phyloP scores from a whole-genome alignment of 2,113 vertebrate genomes.

The Chlorodrepanis virens region DNA sequence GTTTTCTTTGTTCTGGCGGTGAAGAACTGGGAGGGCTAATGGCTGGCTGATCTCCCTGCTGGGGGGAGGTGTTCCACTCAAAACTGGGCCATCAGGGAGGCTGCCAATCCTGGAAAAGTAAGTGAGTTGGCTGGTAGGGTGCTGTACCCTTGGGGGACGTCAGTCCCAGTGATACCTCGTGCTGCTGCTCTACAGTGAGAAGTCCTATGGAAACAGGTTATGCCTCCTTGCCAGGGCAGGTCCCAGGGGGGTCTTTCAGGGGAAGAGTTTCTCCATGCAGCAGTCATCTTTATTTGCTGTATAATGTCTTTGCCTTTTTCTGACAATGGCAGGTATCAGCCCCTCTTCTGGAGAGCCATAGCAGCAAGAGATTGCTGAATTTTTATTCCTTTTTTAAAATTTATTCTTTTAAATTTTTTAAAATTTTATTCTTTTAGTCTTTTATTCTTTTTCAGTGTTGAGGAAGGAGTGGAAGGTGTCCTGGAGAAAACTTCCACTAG shows the following conservation, averaged over 20 bases:
- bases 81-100: not conserved
- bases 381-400: not conserved
- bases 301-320: not conserved
- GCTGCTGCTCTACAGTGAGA: not conserved
- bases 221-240: not conserved
- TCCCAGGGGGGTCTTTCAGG: not conserved
- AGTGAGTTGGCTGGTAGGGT: not conserved
- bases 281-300: not conserved
- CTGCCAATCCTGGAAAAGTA: not conserved
- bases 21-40: not conserved
- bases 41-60: not conserved
- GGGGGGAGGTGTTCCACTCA: not conserved
- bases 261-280: not conserved
- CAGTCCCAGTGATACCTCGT: not conserved
- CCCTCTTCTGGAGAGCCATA: not conserved
- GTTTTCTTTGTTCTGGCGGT: not conserved
- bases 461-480: not conserved
- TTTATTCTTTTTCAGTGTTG: not conserved
- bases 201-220: not conserved
- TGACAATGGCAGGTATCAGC: accelerated
- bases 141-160: too few species aligned
- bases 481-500: not conserved
- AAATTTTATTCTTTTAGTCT: not conserved
- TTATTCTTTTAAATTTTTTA: too few species aligned
- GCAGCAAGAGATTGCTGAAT: not conserved